A percentile compares a stretch with the other conserved stretches of the same genome.
Evolutionary conservation across 2,113 vertebrate species (phyloP).

Genomic region (Antigone vipio): DNA sequence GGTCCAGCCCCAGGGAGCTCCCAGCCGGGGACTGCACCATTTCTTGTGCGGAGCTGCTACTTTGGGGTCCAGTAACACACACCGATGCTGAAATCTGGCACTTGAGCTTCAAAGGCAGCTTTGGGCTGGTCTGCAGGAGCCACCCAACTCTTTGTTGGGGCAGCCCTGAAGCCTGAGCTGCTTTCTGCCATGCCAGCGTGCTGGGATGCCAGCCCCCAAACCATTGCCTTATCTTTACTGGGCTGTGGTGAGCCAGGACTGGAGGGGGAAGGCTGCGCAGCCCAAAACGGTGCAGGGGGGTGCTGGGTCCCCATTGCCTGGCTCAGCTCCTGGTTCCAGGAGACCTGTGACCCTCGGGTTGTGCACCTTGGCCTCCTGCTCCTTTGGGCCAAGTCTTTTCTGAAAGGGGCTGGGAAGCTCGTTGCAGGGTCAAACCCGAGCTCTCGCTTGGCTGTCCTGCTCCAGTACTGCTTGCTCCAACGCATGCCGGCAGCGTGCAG

Average conservation of each 20-base stretch:
- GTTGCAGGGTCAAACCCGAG: not conserved
- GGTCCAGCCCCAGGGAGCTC: not conserved
- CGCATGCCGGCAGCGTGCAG: accelerated
- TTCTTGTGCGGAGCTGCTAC: not conserved
- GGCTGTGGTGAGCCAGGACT: not conserved
- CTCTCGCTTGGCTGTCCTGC: not conserved
- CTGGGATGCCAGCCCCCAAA: not conserved
- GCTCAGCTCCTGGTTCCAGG: not conserved
- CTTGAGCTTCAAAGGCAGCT: not conserved
- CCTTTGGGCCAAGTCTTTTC: accelerated
- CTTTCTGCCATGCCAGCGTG: not conserved
- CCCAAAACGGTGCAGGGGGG: not conserved
- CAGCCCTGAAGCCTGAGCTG: not conserved
- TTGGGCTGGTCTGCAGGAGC: not conserved
- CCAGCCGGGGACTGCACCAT: accelerated
- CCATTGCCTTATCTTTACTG: not conserved
- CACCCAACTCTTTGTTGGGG: not conserved
- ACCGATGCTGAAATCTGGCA: not conserved
- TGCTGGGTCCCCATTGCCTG: not conserved
- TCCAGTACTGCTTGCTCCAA: not conserved
- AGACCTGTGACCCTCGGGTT: not conserved
- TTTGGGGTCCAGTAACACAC: not conserved
- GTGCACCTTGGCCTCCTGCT: not conserved
- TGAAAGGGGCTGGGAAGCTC: not conserved
- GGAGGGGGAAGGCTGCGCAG: not conserved